Evolutionary conservation across 2,797 vertebrate genomes (phyloP).

Genomic region (Onychomys leucogaster): DNA sequence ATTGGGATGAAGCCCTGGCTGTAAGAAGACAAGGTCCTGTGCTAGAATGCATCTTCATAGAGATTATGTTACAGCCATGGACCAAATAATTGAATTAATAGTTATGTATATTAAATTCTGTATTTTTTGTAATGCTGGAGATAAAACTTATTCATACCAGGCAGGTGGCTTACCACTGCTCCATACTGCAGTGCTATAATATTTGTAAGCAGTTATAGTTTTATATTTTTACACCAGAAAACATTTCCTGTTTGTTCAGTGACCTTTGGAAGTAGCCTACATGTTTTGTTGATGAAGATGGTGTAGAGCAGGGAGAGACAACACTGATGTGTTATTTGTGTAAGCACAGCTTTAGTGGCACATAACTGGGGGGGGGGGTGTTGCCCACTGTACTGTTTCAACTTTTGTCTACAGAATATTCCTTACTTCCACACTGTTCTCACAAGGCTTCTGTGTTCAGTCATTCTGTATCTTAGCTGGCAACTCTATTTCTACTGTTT

Average conservation of each 20-base stretch:
- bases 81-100: neutral
- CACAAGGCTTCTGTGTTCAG: neutral
- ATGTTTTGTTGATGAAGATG: conserved; percentile 23
- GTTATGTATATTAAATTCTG: neutral
- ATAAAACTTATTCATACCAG: neutral
- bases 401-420: neutral
- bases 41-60: neutral
- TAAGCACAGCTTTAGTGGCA: neutral
- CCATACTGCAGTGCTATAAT: neutral
- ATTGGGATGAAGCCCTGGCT: neutral
- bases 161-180: neutral
- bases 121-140: neutral
- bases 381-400: neutral
- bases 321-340: neutral
- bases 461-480: neutral
- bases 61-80: neutral
- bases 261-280: conserved; percentile 36
- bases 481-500: neutral
- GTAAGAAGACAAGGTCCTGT: neutral
- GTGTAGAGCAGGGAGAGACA: neutral
- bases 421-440: neutral
- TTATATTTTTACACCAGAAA: conserved; percentile 16
- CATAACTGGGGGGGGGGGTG: neutral
- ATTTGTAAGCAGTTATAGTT: neutral
- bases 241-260: conserved; percentile 29